Base-by-base conservation (phyloP, 2,888 invertebrate species). In the Patella depressa region DNA sequence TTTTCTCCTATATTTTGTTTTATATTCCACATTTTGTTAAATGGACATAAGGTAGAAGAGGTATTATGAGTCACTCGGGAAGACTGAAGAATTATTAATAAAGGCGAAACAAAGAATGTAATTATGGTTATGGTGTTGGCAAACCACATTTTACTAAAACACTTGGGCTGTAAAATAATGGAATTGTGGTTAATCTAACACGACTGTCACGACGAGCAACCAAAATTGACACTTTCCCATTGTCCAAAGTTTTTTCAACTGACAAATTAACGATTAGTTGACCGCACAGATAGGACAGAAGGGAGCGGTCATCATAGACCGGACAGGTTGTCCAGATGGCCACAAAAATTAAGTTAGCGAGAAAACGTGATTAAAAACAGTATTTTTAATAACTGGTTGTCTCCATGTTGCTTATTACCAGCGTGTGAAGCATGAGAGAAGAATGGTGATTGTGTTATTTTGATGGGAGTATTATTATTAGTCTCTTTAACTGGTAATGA, bases 111-210 rank as follows among this genome's bases (percentile, higher is more conserved):
- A 65, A 65, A 65, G 65, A 24, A 19, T 65, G 24, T 65, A 65
- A 65, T 65, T 65, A 65, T 24, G 19, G 65, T 65, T 65, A 65
- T 19, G 4, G 24, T 65, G 65, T 65, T 19, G 65, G 65, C 65
- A 65, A 65, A 65, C 65, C 65, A 65, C 65, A 65, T 65, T 65
- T 45, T 65, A 19, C 65, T 65, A 24, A 65, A 65, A 65, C 65
- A 65, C 65, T 65, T 24, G 19, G 15, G 59, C 24, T 65, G 19
- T 65, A 24, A 24, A 65, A 65, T 65, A 65, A 65, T 65, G 24
- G 65, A 65, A 65, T 65, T 65, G 65, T 65, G 65, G 65, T 65
- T 65, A 65, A 65, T 65, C 24, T 65, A 65, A 65, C 65, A 65
- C 65, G 19, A 3, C 24, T 24, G 65, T 24, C 65, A 65, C 24